Base-by-base conservation (phyloP, 2,113 vertebrate genomes). In the Australoheros scitulus region DNA sequence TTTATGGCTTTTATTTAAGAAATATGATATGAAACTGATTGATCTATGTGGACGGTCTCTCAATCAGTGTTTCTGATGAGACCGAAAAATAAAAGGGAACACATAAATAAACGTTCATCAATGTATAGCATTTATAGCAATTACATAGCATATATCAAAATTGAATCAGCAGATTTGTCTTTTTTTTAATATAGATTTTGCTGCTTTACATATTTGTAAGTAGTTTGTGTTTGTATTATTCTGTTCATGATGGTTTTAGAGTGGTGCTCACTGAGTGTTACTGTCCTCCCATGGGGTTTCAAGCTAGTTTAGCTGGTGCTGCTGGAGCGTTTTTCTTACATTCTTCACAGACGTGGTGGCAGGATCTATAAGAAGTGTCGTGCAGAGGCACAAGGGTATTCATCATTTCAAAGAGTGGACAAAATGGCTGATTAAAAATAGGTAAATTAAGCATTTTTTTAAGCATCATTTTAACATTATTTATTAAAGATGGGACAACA, bases 341-440 rank as follows among this genome's bases (percentile, higher is more conserved):
- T 58, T 95, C 92, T 32, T 94, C 91, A 93, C 94, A 95, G 77
- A 92, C 91, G 74, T 95, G 93, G 32, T 82, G 84, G 61, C 92
- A 95, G 24, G 58, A 74, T 86, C 95, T 95, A 85, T 43, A 11
- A 64, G 78, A 43, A 77, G 41, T 76, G 61, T 36, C 22, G 56
- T 22, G n/a, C 9, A 57, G 2, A 77, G 18, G 13, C 5, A 0
- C 24, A 6, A 38, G 47, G n/a, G 32, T n/a, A 59, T 17, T 11
- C 15, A 38, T 58, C 4, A 52, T 29, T 38, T 11, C 17, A 41
- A 61, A 75, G 29, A 74, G n/a, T 38, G 4, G 17, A 47, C 32
- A 8, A 20, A 38, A 61, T 77, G 24, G 24, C n/a, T 32, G 10
- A 52, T 72, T 29, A n/a, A 52, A 52, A 52, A n/a, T 13, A 20